These are phyloP conservation scores for Stenurella melanura DNA, from an alignment of 2,888 invertebrate species.

Conservation along the genomic window DNA sequence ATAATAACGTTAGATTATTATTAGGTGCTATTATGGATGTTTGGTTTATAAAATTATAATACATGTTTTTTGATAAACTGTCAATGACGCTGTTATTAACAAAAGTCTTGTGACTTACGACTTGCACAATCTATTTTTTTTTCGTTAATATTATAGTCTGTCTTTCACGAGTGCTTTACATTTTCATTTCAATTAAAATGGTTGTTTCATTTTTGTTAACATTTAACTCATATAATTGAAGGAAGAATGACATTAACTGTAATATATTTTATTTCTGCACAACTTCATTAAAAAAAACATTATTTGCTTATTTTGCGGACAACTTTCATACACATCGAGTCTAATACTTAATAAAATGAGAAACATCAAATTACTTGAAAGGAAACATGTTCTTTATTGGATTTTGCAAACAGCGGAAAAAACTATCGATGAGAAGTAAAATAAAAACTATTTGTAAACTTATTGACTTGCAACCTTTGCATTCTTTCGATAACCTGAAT, in stretches of 20 bases:
- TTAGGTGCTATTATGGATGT: not conserved
- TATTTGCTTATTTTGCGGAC: no score
- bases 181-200: conserved; percentile 8
- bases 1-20: not conserved
- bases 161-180: not conserved
- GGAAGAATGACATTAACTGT: not conserved
- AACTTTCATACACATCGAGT: no score
- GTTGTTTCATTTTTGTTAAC: not conserved
- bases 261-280: no score
- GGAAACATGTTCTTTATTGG: no score
- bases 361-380: no score
- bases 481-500: no score
- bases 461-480: no score
- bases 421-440: no score
- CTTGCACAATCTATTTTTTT: conserved; percentile 10
- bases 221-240: conserved; percentile 6
- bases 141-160: not conserved
- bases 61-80: not conserved
- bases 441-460: no score
- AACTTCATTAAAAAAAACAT: no score
- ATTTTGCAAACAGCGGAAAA: no score
- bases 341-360: no score
- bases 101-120: not conserved
- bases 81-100: not conserved
- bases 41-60: not conserved